A percentile compares a stretch with the other conserved stretches of the same genome.
phyloP scores from a whole-genome alignment of 37 sponge, comb jelly and placozoan species.

The Cliona cf. orientalis region DNA sequence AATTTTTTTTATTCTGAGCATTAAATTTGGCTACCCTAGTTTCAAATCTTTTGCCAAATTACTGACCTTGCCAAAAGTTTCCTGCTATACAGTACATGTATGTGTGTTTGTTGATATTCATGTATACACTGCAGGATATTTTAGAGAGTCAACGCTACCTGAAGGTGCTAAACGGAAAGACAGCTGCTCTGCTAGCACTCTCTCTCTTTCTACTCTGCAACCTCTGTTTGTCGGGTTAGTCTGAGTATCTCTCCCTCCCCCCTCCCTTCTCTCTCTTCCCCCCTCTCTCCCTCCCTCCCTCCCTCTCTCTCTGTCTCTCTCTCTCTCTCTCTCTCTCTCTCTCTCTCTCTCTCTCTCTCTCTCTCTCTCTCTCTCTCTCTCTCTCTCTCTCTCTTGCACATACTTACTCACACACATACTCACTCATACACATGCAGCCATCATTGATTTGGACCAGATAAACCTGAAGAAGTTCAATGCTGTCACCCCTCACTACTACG shows the following conservation, averaged over 20 bases:
- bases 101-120: neutral
- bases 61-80: too few species aligned
- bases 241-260: neutral
- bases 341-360: neutral
- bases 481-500: neutral
- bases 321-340: neutral
- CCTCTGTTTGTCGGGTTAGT: conserved; percentile 2
- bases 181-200: conserved; percentile 38
- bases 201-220: conserved; percentile 47
- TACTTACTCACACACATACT: neutral
- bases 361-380: conserved; percentile 8
- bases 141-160: conserved; percentile 38
- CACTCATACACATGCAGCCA: neutral
- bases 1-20: too few species aligned
- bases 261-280: neutral
- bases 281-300: neutral
- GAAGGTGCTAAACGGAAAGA: conserved; percentile 44
- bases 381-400: conserved; percentile 16
- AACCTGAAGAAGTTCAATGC: neutral
- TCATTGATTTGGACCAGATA: conserved; percentile 10
- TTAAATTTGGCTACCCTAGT: too few species aligned
- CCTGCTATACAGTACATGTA: too few species aligned
- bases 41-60: too few species aligned
- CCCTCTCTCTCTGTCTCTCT: neutral
- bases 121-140: conserved; percentile 23